Base-by-base conservation (phyloP, 2,888 invertebrate genomes). In the Azorinus chamasolen region DNA sequence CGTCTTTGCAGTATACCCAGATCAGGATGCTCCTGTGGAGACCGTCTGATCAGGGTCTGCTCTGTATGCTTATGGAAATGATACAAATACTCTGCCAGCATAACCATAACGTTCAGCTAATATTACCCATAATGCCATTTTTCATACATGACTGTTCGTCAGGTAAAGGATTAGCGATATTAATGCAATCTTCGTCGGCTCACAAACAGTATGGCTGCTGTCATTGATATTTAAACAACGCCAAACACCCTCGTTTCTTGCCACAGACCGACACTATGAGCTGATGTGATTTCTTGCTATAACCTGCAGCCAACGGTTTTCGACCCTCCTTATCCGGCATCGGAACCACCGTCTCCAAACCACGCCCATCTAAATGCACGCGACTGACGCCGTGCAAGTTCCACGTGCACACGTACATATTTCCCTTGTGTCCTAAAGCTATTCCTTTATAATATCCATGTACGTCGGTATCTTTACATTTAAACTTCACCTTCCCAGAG, bases 391-490 rank as follows among this genome's bases (percentile, higher is more conserved):
- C 80, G 37, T 76, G 65, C 43, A 80, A 41, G 43, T 76, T 64
- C 80, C 80, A 80, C n/a, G 80, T 80, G 46, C 80, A 80, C 37
- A 69, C 65, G 46, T 59, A 73, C 51, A 80, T 61, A 46, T 80
- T 54, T 6, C 76, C 80, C 39, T 80, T 75, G 22, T 72, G 54
- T 10, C 68, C 75, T 16, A 80, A 27, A 0, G 80, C 51, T n/a
- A 80, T 65, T 8, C 80, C 80, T 55, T 80, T 80, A 41, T 80
- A 80, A 22, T 80, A 80, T 20, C 69, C 65, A 27, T 80, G 80
- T 12, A 80, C 72, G 58, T 80, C 76, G 12, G 80, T 80, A 32
- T 80, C 73, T 55, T 80, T 76, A 62, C 80, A 80, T 24, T 80
- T 80, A 37, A 80, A 80, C 51, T 76, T 76, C 2, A 80, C 69